Percentiles rank a stretch among this genome's conserved stretches.
Conservation (phyloP, 2,797 vertebrate species). For the Pipistrellus pygmaeus region DNA sequence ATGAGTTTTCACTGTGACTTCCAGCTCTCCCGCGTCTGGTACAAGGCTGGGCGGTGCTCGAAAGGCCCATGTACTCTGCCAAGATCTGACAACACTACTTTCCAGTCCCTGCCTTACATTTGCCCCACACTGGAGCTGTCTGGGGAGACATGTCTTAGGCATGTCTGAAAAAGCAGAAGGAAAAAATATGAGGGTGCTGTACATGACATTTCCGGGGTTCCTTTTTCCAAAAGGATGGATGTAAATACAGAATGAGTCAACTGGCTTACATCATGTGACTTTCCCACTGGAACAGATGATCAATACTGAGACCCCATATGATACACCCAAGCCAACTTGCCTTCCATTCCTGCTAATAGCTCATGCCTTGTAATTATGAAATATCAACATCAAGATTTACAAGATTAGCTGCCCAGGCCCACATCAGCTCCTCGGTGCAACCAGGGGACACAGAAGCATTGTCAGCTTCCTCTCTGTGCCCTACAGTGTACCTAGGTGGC, state of each 20-base stretch:
- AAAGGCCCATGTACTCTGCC: slow-evolving; percentile 31
- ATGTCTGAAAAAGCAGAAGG: slow-evolving; percentile 27
- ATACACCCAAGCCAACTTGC: background rate
- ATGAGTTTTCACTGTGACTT: slow-evolving; percentile 57
- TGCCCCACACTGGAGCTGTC: slow-evolving; percentile 57
- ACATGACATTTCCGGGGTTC: background rate
- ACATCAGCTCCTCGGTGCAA: background rate
- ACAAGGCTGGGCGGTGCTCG: slow-evolving; percentile 59
- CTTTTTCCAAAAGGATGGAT: background rate
- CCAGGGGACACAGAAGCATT: background rate
- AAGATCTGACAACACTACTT: slow-evolving; percentile 18
- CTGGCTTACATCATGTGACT: background rate
- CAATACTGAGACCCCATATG: background rate
- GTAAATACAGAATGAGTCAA: background rate
- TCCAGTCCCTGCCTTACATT: background rate
- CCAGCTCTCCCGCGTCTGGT: slow-evolving; percentile 65
- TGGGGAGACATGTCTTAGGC: slow-evolving; percentile 70
- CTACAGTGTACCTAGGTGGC: slow-evolving; percentile 10
- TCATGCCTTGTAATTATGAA: background rate
- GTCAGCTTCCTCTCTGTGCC: background rate
- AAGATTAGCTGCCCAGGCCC: background rate
- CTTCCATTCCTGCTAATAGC: background rate
- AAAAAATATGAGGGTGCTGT: background rate
- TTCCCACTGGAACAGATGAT: background rate
- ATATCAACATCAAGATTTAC: background rate